Percentiles rank a stretch among this genome's conserved stretches.
phyloP scores from a whole-genome alignment of 2,797 vertebrate species.

The Trachurus trachurus region DNA sequence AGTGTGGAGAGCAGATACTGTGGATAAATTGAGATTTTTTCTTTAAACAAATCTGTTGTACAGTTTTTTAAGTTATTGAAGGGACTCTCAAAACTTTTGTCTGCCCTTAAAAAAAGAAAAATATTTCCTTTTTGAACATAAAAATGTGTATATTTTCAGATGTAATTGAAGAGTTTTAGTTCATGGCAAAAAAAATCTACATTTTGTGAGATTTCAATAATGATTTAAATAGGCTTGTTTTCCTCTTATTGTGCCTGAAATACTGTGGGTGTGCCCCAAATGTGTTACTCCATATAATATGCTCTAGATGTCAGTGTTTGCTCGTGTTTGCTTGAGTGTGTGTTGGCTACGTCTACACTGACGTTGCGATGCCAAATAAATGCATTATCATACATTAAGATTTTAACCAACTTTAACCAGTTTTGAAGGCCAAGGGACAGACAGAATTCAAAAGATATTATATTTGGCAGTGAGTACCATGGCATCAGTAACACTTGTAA shows the following conservation, averaged over 20 bases:
- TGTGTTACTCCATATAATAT: constrained; percentile 31
- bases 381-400: neutral
- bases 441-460: neutral
- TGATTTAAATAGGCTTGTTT: neutral
- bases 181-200: neutral
- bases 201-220: constrained; percentile 4
- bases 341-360: neutral
- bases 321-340: constrained; percentile 37
- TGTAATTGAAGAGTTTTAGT: neutral
- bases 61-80: neutral
- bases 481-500: neutral
- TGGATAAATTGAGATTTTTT: neutral
- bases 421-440: constrained; percentile 12
- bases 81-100: neutral
- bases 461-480: neutral
- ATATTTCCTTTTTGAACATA: neutral
- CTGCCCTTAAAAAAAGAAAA: neutral
- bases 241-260: neutral
- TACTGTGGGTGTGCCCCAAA: neutral
- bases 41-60: neutral
- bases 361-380: constrained; percentile 5
- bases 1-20: neutral
- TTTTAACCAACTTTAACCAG: neutral
- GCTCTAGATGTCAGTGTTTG: constrained; percentile 76
- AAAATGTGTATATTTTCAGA: neutral